These are phyloP conservation scores for Cisticola juncidis DNA, from an alignment of 2,113 vertebrate genomes.

Conservation along the genomic window DNA sequence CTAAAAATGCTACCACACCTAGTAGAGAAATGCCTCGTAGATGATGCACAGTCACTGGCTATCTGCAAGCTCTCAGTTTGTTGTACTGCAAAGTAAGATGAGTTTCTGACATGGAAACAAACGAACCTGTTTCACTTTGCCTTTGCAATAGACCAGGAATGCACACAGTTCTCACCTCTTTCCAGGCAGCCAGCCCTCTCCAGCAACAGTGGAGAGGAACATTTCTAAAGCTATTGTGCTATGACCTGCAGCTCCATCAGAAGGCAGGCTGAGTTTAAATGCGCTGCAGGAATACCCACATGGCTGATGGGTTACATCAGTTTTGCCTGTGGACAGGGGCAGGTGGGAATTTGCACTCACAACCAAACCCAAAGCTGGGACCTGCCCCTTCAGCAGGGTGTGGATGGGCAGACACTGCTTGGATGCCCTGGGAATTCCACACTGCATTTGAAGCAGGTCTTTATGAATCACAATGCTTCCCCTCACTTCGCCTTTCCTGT, in stretches of 20 bases:
- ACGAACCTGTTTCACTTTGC: neutral
- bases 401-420: neutral
- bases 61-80: neutral
- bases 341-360: neutral
- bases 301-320: neutral
- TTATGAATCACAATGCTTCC: neutral
- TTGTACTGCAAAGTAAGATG: neutral
- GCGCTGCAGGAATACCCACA: neutral
- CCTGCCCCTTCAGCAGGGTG: neutral
- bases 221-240: neutral
- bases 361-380: neutral
- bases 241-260: neutral
- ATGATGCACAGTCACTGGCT: neutral
- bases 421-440: neutral
- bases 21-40: neutral
- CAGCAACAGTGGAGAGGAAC: neutral
- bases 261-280: neutral
- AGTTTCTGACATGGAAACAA: neutral
- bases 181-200: neutral
- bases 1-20: slow-evolving; percentile 5
- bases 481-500: neutral
- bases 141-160: neutral
- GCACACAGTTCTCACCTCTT: neutral
- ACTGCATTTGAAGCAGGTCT: neutral
- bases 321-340: neutral